Evolutionary conservation across 2,888 invertebrate species (phyloP), one percentile per base, ranked within the genome.

Genomic region (Phrixothrix hirtus): DNA sequence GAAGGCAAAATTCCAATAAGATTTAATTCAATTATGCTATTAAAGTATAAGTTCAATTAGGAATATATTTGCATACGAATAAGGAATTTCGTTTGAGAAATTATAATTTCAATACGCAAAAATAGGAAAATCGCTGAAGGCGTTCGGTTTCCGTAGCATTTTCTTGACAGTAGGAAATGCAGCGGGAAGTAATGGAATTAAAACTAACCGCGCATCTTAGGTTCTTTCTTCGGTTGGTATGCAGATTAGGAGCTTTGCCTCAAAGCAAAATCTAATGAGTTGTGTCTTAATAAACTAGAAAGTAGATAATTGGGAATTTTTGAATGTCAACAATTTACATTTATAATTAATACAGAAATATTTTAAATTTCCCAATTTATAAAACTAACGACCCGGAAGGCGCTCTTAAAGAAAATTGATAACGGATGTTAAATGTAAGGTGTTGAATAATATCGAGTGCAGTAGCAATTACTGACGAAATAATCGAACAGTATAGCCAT

Each of bases 401-500:
- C n/a, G n/a, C n/a, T n/a, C 7, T 21, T 21, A 5, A 9, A 10
- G 29, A 10, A 29, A 29, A 29, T 29, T 10, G 11, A 29, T 29
- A 25, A 25, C 26, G 16, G 26, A 26, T 21, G 36, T 36, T 30
- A 39, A 37, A 26, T 41, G 11, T 41, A 47, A 30, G 34, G 42
- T 31, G 30, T 32, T 38, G 46, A 52, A 52, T 52, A 52, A 46
- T 41, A 42, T 46, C 26, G 37, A 42, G 46, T 52, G 52, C 46
- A 44, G 38, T 51, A 56, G 55, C 55, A 62, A 62, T 62, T 62
- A 64, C 62, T 61, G 60, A 59, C 57, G 57, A 62, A 64, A 64
- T 63, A 63, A 64, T 62, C 61, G 61, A 64, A 64, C 59, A 56
- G 55, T 58, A 47, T 53, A 55, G 61, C 62, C 59, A 65, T 65